phyloP scores from a whole-genome alignment of 2,113 vertebrate species.

The Cathartes aura region DNA sequence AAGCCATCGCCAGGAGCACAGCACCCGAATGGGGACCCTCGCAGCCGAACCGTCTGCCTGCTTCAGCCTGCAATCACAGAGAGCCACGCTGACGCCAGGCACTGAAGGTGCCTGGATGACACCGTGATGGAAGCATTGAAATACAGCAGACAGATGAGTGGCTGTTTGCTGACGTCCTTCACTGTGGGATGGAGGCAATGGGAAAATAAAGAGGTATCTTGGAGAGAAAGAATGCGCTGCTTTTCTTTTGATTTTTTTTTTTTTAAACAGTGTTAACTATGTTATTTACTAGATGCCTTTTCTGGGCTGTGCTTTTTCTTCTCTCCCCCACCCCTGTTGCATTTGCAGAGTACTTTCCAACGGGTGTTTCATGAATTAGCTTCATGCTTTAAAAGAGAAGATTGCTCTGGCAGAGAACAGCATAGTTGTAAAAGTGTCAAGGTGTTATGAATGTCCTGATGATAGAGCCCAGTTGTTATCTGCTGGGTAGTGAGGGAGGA shows the following conservation, averaged over 20 bases:
- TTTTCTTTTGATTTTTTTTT: neutral
- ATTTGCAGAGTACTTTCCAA: constrained; percentile 20
- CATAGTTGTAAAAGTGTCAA: constrained; percentile 80
- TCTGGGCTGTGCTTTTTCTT: neutral
- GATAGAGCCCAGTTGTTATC: constrained; percentile 74
- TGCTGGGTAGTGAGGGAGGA: constrained; percentile 77
- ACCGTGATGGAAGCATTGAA: fast-evolving
- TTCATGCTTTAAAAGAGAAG: constrained; percentile 49
- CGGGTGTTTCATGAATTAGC: constrained; percentile 61
- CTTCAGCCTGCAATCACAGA: neutral
- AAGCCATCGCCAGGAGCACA: neutral
- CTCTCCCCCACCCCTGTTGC: constrained; percentile 39
- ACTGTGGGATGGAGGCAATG: fast-evolving
- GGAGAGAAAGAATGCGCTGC: neutral
- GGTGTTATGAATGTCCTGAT: constrained; percentile 73
- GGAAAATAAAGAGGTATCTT: neutral
- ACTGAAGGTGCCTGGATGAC: too few relatives aligned
- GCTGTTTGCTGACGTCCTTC: neutral
- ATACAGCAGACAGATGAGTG: neutral
- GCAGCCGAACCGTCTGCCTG: neutral
- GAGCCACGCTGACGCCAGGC: fast-evolving
- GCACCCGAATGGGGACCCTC: fast-evolving
- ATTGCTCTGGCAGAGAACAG: constrained; percentile 67
- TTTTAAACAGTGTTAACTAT: neutral
- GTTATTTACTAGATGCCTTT: constrained; percentile 35